Base-by-base conservation (phyloP, 2,888 invertebrate genomes). In the Drosophila rellima region DNA sequence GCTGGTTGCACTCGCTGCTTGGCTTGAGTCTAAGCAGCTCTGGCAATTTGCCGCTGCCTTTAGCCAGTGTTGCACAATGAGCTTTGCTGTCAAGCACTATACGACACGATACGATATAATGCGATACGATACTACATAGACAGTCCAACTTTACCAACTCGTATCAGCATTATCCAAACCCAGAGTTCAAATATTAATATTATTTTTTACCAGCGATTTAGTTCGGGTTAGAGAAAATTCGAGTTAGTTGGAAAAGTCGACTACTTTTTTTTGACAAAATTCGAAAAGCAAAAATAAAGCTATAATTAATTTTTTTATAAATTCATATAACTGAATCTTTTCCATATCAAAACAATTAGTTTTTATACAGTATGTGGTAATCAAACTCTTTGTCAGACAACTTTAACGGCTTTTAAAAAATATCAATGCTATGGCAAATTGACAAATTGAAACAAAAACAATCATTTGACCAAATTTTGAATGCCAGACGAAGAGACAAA, bases 1-100 rank as follows among this genome's bases (percentile, higher is more conserved):
- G 80, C 83, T 85, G 74, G 74, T 55, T 85, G 85, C 87, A 78
- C 75, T 70, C 65, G 62, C 40, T 40, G 20, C 50, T 47, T 40
- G 29, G 59, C n/a, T 42, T 8, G 44, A 56, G 54, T 26, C 54
- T 35, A 23, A 26, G 40, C 35, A 56, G 11, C 13, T 40, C 26
- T 56, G 33, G 40, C 56, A 44, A 35, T 57, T 59, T 56, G 50
- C 50, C 50, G 60, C 60, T 60, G 60, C 2, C 39, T 50, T 60
- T 51, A 13, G 8, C 54, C 60, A 45, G 33, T 56, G 71, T 69
- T 72, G 72, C 72, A 74, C 72, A 72, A 69, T 74, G 56, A 37
- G 40, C 47, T 55, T 56, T 44, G 45, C 60, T 60, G 74, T 73
- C 67, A 73, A 26, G 20, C 7, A 29, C 11, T 39, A 33, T 48